A percentile compares a stretch with the other conserved stretches of the same genome.
These are phyloP conservation scores for Neodiprion virginianus DNA, from an alignment of 1,140 invertebrate species.

Conservation along the genomic window DNA sequence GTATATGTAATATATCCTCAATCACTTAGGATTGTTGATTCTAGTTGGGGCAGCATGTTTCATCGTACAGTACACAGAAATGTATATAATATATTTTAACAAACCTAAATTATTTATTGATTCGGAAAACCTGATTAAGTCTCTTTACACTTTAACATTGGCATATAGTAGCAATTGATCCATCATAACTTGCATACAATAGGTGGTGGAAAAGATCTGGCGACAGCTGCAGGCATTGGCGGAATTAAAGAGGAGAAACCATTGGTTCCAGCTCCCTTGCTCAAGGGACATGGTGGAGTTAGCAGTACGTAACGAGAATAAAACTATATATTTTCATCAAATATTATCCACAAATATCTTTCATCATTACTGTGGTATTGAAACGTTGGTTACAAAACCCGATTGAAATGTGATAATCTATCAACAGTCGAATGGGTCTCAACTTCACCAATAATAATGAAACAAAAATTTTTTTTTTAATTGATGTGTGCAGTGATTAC, in stretches of 20 bases:
- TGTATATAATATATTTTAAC: no score
- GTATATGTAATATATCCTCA: no score
- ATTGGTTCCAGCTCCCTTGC: slow-evolving; percentile 23
- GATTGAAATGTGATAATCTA: neutral
- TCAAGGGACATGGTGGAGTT: slow-evolving; percentile 43
- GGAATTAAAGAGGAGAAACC: slow-evolving; percentile 51
- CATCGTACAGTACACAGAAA: no score
- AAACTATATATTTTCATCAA: no score
- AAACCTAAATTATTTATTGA: no score
- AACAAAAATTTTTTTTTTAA: slow-evolving; percentile 2
- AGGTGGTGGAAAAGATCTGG: slow-evolving; percentile 83
- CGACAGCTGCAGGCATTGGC: slow-evolving; percentile 71
- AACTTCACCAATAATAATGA: neutral
- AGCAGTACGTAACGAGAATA: slow-evolving; percentile 36
- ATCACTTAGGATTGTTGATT: no score
- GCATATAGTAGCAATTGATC: no score
- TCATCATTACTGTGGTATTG: no score
- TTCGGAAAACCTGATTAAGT: no score
- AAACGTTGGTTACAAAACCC: neutral
- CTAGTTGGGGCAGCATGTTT: no score
- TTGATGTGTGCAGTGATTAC: neutral
- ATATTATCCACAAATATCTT: no score
- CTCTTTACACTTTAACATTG: neutral
- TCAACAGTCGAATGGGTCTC: neutral
- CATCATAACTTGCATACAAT: slow-evolving; percentile 4